A percentile compares a stretch with the other conserved stretches of the same genome.
These are phyloP conservation scores for Sus scrofa DNA, from an alignment of 2,113 vertebrate genomes.

Conservation along the genomic window DNA sequence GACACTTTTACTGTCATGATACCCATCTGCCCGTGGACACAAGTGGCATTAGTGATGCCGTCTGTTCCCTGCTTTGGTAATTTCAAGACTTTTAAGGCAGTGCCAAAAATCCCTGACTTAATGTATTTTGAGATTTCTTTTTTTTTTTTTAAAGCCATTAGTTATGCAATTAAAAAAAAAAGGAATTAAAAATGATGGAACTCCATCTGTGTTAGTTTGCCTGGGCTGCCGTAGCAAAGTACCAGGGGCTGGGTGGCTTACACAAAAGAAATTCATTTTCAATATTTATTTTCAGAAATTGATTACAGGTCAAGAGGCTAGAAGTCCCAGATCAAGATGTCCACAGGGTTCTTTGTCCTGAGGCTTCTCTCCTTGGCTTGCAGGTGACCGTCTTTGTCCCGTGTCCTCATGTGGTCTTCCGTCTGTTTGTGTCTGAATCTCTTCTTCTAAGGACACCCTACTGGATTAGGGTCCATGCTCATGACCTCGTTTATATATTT, in stretches of 20 bases:
- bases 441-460: background rate
- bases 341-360: background rate
- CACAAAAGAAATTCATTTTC: background rate
- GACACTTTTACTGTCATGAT: accelerated
- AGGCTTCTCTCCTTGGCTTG: background rate
- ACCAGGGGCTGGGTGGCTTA: background rate
- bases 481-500: background rate
- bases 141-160: background rate
- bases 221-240: background rate
- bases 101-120: background rate
- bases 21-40: background rate
- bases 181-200: background rate
- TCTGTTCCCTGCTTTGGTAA: background rate
- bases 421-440: background rate
- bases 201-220: background rate
- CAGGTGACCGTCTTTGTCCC: background rate
- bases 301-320: background rate
- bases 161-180: background rate
- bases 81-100: slow-evolving; percentile 2
- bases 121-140: background rate
- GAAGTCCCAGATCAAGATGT: background rate
- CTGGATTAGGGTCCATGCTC: background rate
- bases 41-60: background rate
- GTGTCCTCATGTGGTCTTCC: background rate
- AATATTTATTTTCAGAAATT: too few species aligned